Conservation (phyloP, 2,888 invertebrate species). For the Caenorhabditis japonica region DNA sequence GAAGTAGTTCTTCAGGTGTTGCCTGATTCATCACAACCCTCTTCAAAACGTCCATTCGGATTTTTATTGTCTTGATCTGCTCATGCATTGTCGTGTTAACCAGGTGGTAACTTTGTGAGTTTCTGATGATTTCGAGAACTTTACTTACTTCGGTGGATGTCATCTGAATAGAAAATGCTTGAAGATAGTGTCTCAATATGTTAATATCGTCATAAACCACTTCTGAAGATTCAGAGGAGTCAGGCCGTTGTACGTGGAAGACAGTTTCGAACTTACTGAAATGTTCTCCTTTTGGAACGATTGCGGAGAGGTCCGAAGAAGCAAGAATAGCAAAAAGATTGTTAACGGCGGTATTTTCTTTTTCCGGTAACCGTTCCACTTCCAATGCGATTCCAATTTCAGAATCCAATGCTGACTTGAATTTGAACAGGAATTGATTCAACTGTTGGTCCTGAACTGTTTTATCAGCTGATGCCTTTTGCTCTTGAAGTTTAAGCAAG, state of each 20-base stretch:
- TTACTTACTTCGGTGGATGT: constrained; percentile 22
- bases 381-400: constrained; percentile 9
- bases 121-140: constrained; percentile 23
- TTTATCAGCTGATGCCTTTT: neutral
- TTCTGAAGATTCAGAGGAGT: neutral
- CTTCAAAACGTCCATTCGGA: constrained; percentile 42
- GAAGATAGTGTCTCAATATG: constrained; percentile 28
- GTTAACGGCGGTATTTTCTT: constrained; percentile 5
- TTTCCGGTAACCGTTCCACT: constrained; percentile 4
- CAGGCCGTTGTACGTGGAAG: neutral
- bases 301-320: constrained; percentile 5
- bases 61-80: constrained; percentile 40
- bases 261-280: constrained; percentile 2
- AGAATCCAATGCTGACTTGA: constrained; percentile 6
- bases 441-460: constrained; percentile 7
- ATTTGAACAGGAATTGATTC: constrained; percentile 22
- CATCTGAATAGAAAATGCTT: constrained; percentile 18
- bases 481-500: neutral
- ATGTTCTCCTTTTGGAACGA: neutral
- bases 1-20: constrained; percentile 35
- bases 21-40: constrained; percentile 28
- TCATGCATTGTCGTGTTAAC: constrained; percentile 35
- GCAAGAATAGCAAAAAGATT: constrained; percentile 30
- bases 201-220: constrained; percentile 19
- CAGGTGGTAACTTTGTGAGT: constrained; percentile 33